Evolutionary conservation across 37 sponge, comb jelly and placozoan genomes (phyloP).

Genomic region (Spongilla lacustris): DNA sequence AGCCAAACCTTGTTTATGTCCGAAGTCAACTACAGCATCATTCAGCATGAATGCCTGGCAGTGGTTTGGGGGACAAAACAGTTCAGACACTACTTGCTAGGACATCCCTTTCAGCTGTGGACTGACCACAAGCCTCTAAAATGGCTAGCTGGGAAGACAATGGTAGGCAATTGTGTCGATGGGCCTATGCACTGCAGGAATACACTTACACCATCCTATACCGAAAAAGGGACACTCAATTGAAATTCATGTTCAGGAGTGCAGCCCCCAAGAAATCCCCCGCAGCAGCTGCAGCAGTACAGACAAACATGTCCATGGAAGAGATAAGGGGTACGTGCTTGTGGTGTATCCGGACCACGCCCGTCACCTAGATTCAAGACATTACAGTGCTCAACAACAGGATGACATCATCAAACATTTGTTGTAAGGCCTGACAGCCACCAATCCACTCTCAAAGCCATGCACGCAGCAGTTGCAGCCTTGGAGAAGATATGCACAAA

Average conservation of each 20-base stretch:
- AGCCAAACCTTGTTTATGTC: constrained; percentile 36
- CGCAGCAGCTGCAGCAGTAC: neutral
- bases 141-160: constrained; percentile 67
- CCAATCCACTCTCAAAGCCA: neutral
- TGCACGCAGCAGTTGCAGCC: constrained; percentile 22
- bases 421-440: neutral
- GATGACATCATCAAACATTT: neutral
- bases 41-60: constrained; percentile 44
- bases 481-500: constrained; percentile 31
- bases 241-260: constrained; percentile 50
- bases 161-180: constrained; percentile 56
- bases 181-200: constrained; percentile 54
- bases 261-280: neutral
- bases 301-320: neutral
- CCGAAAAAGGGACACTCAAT: constrained; percentile 47
- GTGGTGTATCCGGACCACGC: no score
- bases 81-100: constrained; percentile 63
- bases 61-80: constrained; percentile 48
- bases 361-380: no score
- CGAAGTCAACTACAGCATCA: constrained; percentile 54
- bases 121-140: constrained; percentile 64
- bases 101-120: constrained; percentile 24
- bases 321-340: no score
- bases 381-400: neutral
- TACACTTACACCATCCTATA: constrained; percentile 42